These are phyloP conservation scores for Myiozetetes cayanensis DNA, from an alignment of 2,113 vertebrate genomes.

Conservation along the genomic window DNA sequence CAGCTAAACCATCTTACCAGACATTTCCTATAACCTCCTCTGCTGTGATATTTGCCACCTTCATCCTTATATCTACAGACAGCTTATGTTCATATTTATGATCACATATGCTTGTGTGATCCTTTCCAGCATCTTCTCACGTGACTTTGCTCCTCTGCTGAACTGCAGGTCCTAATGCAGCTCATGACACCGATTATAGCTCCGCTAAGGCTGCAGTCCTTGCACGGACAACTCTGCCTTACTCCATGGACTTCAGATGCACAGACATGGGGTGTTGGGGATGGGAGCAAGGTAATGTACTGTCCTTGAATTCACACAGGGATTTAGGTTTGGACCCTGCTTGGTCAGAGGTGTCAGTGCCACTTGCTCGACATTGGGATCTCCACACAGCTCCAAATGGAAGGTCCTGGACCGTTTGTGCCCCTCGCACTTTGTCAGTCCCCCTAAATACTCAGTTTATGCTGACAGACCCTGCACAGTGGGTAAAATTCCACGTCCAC, in stretches of 20 bases:
- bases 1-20: background rate
- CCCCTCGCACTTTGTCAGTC: fast-evolving
- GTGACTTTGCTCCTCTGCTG: background rate
- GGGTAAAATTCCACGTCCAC: background rate
- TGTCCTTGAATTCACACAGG: background rate
- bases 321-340: background rate
- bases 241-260: background rate
- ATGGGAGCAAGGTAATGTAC: background rate
- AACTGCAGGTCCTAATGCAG: background rate
- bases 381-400: background rate
- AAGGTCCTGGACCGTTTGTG: background rate
- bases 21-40: background rate
- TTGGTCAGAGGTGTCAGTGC: background rate
- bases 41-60: background rate
- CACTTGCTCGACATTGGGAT: background rate
- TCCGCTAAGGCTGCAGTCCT: background rate
- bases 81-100: background rate
- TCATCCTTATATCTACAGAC: background rate
- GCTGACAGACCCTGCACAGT: background rate
- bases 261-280: background rate
- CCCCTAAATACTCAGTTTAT: background rate
- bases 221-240: background rate
- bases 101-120: background rate
- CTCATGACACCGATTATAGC: background rate
- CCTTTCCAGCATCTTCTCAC: background rate